Percentiles rank a stretch among this genome's conserved stretches.
These are phyloP conservation scores for Nematostella vectensis DNA, from an alignment of 92 coral and sea anemone species.

Conservation along the genomic window DNA sequence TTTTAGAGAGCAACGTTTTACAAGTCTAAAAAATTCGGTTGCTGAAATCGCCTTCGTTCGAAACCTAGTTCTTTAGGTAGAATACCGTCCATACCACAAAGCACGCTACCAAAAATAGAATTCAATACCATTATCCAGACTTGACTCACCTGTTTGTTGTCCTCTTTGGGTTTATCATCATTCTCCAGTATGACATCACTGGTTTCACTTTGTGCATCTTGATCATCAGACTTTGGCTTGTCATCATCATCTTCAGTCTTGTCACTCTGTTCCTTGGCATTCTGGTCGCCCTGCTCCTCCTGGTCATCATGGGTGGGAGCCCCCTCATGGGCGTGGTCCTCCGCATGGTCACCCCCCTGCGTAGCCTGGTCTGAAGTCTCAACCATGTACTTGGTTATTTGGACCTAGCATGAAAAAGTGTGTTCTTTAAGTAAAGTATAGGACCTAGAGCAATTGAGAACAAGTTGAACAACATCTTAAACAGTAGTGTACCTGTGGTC, in stretches of 20 bases:
- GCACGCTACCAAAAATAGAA: too few species aligned
- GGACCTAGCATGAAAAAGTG: slow-evolving; percentile 21
- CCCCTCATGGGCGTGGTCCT: neutral
- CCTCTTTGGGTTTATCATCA: neutral
- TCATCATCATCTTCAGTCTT: too few species aligned
- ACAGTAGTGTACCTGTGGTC: neutral
- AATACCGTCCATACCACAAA: too few species aligned
- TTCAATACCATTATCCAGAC: too few species aligned
- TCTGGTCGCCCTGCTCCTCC: neutral
- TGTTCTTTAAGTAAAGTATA: too few species aligned
- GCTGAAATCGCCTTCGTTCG: too few species aligned
- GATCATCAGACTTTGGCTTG: slow-evolving; percentile 1
- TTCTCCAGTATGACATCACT: neutral
- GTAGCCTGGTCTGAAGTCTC: slow-evolving; percentile 9
- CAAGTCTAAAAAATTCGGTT: too few species aligned
- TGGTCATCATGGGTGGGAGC: neutral
- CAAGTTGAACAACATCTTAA: too few species aligned
- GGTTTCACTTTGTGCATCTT: neutral
- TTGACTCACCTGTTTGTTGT: too few species aligned
- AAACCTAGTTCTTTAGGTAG: too few species aligned
- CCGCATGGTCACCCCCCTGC: neutral
- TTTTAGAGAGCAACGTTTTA: too few species aligned
- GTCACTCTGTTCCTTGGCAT: too few species aligned
- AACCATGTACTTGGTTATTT: slow-evolving; percentile 56
- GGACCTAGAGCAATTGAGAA: neutral